Percentiles rank a stretch among this genome's conserved stretches.
These are phyloP conservation scores for Plecotus auritus DNA, from an alignment of 2,113 vertebrate genomes.

Conservation along the genomic window DNA sequence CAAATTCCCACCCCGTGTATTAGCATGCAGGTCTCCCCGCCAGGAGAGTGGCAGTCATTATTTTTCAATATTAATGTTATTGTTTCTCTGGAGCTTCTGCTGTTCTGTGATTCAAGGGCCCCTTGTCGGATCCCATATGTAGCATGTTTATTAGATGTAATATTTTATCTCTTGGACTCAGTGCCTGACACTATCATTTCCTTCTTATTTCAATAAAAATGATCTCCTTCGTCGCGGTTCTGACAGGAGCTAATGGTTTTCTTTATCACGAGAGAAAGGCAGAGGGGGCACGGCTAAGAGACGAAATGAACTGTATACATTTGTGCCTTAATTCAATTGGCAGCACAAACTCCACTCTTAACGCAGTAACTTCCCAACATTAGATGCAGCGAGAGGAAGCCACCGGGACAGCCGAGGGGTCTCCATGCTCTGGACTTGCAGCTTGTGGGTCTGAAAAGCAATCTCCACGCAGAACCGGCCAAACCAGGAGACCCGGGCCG, in stretches of 20 bases:
- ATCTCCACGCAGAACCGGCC: not conserved
- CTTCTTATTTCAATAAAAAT: constrained; percentile 97
- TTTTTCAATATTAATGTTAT: constrained; percentile 80
- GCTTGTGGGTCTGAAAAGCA: constrained; percentile 38
- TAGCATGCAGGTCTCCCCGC: constrained; percentile 63
- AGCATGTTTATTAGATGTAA: constrained; percentile 94
- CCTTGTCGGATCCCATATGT: constrained; percentile 89
- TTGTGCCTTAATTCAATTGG: constrained; percentile 83
- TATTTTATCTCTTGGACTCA: constrained; percentile 95
- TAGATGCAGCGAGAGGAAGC: constrained; percentile 25
- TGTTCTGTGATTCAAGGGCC: constrained; percentile 78
- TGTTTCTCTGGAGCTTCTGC: constrained; percentile 75
- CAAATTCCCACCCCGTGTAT: constrained; percentile 50
- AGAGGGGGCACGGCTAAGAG: constrained; percentile 80
- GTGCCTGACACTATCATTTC: constrained; percentile 93
- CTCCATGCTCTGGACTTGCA: constrained; percentile 44
- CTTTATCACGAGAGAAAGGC: constrained; percentile 91
- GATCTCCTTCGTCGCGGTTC: constrained; percentile 87
- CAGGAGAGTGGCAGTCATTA: constrained; percentile 55
- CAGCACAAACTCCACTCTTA: constrained; percentile 75
- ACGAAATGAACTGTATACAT: constrained; percentile 82
- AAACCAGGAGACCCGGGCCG: constrained; percentile 19
- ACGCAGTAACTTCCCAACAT: constrained; percentile 78
- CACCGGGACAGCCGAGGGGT: constrained; percentile 10
- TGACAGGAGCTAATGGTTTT: constrained; percentile 95